phyloP scores from a whole-genome alignment of 2,113 vertebrate genomes.

The Picathartes gymnocephalus region DNA sequence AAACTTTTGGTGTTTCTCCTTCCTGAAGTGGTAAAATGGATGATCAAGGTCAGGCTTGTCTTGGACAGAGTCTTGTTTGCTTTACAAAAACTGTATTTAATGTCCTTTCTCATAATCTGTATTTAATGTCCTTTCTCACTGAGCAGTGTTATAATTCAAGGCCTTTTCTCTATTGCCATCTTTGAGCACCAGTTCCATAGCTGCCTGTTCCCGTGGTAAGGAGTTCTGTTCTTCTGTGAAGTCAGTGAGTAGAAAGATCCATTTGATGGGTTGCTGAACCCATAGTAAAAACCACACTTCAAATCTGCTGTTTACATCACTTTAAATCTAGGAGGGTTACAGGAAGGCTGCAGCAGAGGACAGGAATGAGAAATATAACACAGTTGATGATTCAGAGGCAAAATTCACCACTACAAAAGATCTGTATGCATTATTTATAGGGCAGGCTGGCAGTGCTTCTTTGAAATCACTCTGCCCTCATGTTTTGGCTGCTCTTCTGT shows the following conservation, averaged over 20 bases:
- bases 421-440: constrained; percentile 42
- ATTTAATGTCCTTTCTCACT: not conserved
- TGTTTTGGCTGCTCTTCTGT: constrained; percentile 11
- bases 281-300: not conserved
- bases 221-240: not conserved
- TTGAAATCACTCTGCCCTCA: not conserved
- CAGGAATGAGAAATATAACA: not conserved
- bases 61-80: not conserved
- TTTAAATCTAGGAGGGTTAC: not conserved
- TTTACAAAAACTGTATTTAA: not conserved
- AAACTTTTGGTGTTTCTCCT: not conserved
- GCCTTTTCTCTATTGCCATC: not conserved
- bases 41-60: not conserved
- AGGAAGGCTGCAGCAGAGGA: constrained; percentile 9
- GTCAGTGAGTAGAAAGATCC: not conserved
- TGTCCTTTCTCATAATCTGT: not conserved
- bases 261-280: not conserved
- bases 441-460: not conserved
- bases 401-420: not conserved
- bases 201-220: not conserved
- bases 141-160: not conserved
- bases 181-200: not conserved
- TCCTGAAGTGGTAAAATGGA: not conserved
- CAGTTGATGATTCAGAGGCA: not conserved
- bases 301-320: not conserved